Evolutionary conservation across 2,797 vertebrate genomes (phyloP).

Genomic region (Apogon hyalosoma): DNA sequence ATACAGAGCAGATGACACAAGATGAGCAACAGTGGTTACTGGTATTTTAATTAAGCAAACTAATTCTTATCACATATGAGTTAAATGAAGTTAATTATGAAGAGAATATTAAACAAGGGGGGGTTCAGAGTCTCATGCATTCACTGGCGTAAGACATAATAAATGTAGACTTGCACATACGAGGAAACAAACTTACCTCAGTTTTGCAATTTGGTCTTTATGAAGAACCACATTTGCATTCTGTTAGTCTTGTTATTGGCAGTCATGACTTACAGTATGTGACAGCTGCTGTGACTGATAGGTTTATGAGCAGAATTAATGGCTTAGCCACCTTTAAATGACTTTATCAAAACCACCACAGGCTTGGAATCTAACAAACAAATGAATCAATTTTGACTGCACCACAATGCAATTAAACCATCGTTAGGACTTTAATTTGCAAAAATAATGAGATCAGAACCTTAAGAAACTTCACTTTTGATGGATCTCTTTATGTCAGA

Average conservation of each 20-base stretch:
- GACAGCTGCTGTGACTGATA: slow-evolving; percentile 52
- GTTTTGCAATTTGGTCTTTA: slow-evolving; percentile 30
- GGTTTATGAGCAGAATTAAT: slow-evolving; percentile 60
- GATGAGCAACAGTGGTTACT: background rate
- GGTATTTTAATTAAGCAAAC: slow-evolving; percentile 24
- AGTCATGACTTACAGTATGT: slow-evolving; percentile 43
- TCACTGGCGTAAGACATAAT: background rate
- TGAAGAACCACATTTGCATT: slow-evolving; percentile 31
- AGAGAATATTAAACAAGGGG: slow-evolving; percentile 7
- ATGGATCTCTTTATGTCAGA: slow-evolving; percentile 40
- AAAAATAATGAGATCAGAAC: slow-evolving; percentile 58
- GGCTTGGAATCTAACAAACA: slow-evolving; percentile 47
- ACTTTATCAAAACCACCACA: slow-evolving; percentile 53
- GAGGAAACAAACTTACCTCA: slow-evolving; percentile 26
- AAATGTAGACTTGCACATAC: slow-evolving; percentile 1
- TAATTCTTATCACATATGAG: slow-evolving; percentile 15
- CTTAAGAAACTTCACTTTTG: slow-evolving; percentile 44
- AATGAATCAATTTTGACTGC: slow-evolving; percentile 54
- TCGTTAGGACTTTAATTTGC: slow-evolving; percentile 47
- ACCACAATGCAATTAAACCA: slow-evolving; percentile 51
- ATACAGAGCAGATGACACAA: background rate
- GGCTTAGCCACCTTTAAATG: slow-evolving; percentile 46
- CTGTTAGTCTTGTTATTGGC: slow-evolving; percentile 45
- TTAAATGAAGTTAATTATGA: slow-evolving; percentile 19
- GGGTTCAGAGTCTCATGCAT: background rate